Evolutionary conservation across 2,888 invertebrate genomes (phyloP).

Genomic region (Andrena dorsata): DNA sequence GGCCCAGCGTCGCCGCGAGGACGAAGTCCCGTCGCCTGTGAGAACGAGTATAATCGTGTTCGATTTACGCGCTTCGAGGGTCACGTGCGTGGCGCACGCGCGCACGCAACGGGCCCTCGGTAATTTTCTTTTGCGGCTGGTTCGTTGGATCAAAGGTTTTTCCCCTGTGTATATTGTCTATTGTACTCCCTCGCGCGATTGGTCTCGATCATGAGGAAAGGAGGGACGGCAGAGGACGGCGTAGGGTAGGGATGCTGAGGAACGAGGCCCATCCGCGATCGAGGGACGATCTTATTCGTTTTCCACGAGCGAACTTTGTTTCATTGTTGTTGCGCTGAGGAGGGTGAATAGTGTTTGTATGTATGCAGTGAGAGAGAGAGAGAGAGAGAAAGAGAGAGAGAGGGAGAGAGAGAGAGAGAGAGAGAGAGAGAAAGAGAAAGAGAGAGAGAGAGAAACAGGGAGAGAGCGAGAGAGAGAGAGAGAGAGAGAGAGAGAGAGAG

Average conservation of each 20-base stretch:
- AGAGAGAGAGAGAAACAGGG: conserved; percentile 30
- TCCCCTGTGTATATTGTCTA: conserved; percentile 65
- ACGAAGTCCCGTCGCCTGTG: conserved; percentile 50
- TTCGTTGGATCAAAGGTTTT: conserved; percentile 81
- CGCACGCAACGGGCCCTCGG: conserved; percentile 57
- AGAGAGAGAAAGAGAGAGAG: conserved; percentile 23
- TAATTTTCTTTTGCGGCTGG: conserved; percentile 76
- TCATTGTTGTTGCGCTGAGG: conserved; percentile 63
- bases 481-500: conserved; percentile 34
- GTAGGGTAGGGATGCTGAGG: conserved; percentile 12
- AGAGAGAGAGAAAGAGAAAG: conserved; percentile 33
- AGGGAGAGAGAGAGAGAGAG: conserved; percentile 31
- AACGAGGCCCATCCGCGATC: conserved; percentile 50
- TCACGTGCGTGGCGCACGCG: conserved; percentile 29
- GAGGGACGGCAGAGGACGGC: conserved; percentile 14
- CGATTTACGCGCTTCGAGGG: conserved; percentile 41
- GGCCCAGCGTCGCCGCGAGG: conserved; percentile 51
- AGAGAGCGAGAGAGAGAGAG: conserved; percentile 9
- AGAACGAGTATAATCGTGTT: conserved; percentile 52
- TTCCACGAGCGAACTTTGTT: conserved; percentile 64
- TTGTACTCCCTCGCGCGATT: conserved; percentile 58
- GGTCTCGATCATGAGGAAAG: conserved; percentile 35
- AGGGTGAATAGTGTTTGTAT: conserved; percentile 28
- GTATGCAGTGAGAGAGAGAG: conserved; percentile 25
- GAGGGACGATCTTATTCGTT: conserved; percentile 56